These are phyloP conservation scores for Yponomeuta plumbellus DNA, from an alignment of 2,888 invertebrate genomes.

Conservation along the genomic window DNA sequence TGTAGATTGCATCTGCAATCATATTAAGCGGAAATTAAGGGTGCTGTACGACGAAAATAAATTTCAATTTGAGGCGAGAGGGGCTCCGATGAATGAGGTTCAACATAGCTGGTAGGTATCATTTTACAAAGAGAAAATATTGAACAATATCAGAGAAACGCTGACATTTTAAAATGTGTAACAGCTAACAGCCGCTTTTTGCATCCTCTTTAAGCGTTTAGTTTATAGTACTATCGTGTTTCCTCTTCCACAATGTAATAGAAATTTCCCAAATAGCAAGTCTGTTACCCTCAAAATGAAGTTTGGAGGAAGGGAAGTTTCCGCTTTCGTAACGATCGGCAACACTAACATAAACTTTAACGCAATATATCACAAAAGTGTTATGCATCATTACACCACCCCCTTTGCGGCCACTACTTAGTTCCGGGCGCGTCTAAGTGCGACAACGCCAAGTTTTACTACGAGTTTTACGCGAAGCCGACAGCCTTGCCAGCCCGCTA, in stretches of 20 bases:
- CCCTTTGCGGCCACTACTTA: not conserved
- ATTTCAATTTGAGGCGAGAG: slow-evolving; percentile 63
- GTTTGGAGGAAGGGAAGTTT: not conserved
- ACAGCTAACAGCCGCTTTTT: not conserved
- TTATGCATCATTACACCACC: slow-evolving; percentile 9
- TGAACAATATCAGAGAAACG: not conserved
- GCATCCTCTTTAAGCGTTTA: not conserved
- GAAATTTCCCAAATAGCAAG: not conserved
- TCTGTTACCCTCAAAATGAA: not conserved
- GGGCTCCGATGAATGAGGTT: slow-evolving; percentile 34
- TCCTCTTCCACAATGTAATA: not conserved
- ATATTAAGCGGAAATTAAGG: slow-evolving; percentile 69
- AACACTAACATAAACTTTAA: not conserved
- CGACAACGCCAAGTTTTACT: slow-evolving; percentile 8
- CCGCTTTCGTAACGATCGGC: not conserved
- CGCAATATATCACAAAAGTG: slow-evolving; percentile 10
- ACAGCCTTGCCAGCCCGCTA: not conserved
- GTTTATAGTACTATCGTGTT: not conserved
- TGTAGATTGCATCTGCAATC: slow-evolving; percentile 66
- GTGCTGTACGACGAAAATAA: slow-evolving; percentile 59
- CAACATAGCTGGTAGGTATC: slow-evolving; percentile 13
- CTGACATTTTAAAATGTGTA: not conserved
- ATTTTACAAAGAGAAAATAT: not conserved
- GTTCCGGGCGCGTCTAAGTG: slow-evolving; percentile 1
- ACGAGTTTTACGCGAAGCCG: slow-evolving; percentile 1